Percentiles rank a stretch among this genome's conserved stretches.
Conservation (phyloP, 2,888 invertebrate species). For the Stramonita haemastoma region DNA sequence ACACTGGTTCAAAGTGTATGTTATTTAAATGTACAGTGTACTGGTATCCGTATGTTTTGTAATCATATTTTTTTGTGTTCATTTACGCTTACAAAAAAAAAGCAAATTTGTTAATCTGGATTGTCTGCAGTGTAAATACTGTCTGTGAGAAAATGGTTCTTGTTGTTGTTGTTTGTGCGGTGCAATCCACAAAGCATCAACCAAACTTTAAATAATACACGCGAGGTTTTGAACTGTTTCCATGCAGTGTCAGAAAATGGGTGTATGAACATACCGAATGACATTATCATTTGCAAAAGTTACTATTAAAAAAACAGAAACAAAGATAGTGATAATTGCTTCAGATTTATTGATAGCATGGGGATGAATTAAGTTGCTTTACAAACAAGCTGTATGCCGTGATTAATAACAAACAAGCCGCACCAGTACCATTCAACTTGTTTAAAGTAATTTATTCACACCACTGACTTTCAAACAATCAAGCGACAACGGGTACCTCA, state of each 20-base stretch:
- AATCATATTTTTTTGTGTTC: background rate
- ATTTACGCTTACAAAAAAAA: background rate
- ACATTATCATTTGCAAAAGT: background rate
- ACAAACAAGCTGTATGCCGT: too few relatives aligned
- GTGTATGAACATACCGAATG: background rate
- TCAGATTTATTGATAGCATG: too few relatives aligned
- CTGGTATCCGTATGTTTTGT: background rate
- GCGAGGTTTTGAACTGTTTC: background rate
- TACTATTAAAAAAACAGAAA: background rate
- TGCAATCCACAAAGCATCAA: background rate
- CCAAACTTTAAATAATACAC: too few relatives aligned
- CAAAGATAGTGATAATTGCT: background rate
- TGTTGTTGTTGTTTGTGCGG: background rate
- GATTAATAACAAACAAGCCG: too few relatives aligned
- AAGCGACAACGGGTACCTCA: background rate
- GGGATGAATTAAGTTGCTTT: too few relatives aligned
- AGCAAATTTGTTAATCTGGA: constrained; percentile 9
- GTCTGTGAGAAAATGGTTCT: background rate
- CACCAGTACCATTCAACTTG: too few relatives aligned
- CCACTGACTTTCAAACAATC: too few relatives aligned
- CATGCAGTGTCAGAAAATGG: background rate
- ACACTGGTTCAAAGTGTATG: background rate
- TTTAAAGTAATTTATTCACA: too few relatives aligned
- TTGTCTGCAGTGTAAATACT: background rate
- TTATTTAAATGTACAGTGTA: background rate